Percentiles rank a stretch among this genome's conserved stretches.
These are phyloP conservation scores for Dromius quadrimaculatus DNA, from an alignment of 2,888 invertebrate species.

Conservation along the genomic window DNA sequence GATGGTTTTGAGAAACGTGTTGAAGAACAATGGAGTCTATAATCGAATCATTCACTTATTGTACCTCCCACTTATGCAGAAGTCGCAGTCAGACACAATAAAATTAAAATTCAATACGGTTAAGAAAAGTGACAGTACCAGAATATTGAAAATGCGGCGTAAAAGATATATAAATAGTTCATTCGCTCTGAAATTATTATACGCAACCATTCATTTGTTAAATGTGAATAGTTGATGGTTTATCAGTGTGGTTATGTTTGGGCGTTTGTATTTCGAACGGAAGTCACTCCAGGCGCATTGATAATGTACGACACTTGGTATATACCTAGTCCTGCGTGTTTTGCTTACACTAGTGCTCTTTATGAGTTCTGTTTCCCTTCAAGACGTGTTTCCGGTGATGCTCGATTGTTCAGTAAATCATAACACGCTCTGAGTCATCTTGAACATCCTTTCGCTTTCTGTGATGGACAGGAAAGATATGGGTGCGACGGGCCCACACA, in stretches of 20 bases:
- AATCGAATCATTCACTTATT: neutral
- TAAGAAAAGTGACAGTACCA: conserved; percentile 3
- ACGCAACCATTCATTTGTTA: conserved; percentile 2
- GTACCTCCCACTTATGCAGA: conserved; percentile 8
- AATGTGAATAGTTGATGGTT: neutral
- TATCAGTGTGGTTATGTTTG: neutral
- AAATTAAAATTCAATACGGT: conserved; percentile 48
- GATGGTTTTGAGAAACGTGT: conserved; percentile 45
- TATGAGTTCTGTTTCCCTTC: conserved; percentile 49
- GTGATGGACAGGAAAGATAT: conserved; percentile 37
- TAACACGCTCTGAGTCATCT: conserved; percentile 38
- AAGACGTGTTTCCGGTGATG: conserved; percentile 49
- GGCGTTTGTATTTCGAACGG: conserved; percentile 41
- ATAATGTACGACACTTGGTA: conserved; percentile 15
- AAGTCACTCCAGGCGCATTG: conserved; percentile 38
- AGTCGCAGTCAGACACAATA: conserved; percentile 17
- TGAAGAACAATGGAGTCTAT: conserved; percentile 32
- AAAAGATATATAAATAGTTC: conserved; percentile 40
- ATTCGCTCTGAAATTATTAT: conserved; percentile 37
- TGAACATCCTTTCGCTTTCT: conserved; percentile 39
- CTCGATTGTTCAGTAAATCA: conserved; percentile 50
- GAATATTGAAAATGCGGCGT: conserved; percentile 40
- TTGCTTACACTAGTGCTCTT: conserved; percentile 24
- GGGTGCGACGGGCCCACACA: conserved; percentile 31
- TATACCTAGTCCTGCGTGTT: conserved; percentile 26